A percentile compares a stretch with the other conserved stretches of the same genome.
These are phyloP conservation scores for Unio delphinus DNA, from an alignment of 2,888 invertebrate genomes.

Conservation along the genomic window DNA sequence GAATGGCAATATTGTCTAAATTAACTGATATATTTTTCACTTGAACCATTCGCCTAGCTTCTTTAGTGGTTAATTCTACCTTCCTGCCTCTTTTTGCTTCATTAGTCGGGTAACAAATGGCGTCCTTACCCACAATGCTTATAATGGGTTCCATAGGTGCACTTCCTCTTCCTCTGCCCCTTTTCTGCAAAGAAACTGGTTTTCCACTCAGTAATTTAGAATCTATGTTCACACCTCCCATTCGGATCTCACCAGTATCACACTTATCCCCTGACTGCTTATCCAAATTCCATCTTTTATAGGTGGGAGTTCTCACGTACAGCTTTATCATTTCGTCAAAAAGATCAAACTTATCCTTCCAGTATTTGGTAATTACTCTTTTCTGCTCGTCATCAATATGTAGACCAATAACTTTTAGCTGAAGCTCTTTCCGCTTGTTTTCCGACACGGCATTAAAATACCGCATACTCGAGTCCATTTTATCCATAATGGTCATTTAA, in stretches of 20 bases:
- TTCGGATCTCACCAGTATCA: conserved; percentile 14
- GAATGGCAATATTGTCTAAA: conserved; percentile 19
- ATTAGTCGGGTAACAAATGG: conserved; percentile 45
- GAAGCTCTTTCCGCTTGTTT: conserved; percentile 38
- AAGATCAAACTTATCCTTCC: conserved; percentile 45
- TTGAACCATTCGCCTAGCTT: conserved; percentile 36
- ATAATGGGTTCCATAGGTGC: conserved; percentile 36
- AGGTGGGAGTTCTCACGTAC: conserved; percentile 40
- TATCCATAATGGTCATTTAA: too few relatives aligned
- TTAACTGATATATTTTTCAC: conserved; percentile 32
- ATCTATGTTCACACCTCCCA: conserved; percentile 38
- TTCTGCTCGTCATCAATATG: conserved; percentile 39
- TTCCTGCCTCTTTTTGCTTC: conserved; percentile 41
- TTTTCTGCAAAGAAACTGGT: conserved; percentile 31
- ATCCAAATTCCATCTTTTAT: conserved; percentile 1
- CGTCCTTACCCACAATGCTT: conserved; percentile 40
- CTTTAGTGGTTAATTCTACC: conserved; percentile 29
- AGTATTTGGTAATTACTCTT: conserved; percentile 37
- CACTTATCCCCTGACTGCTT: neutral
- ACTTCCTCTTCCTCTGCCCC: conserved; percentile 21
- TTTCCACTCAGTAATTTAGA: conserved; percentile 39
- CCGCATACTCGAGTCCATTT: conserved; percentile 24
- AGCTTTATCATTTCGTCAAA: conserved; percentile 45
- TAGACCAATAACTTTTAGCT: conserved; percentile 27
- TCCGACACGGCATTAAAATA: conserved; percentile 44